These are phyloP conservation scores for Lordiphosa andalusiaca DNA, from an alignment of 2,888 invertebrate genomes.

Conservation along the genomic window DNA sequence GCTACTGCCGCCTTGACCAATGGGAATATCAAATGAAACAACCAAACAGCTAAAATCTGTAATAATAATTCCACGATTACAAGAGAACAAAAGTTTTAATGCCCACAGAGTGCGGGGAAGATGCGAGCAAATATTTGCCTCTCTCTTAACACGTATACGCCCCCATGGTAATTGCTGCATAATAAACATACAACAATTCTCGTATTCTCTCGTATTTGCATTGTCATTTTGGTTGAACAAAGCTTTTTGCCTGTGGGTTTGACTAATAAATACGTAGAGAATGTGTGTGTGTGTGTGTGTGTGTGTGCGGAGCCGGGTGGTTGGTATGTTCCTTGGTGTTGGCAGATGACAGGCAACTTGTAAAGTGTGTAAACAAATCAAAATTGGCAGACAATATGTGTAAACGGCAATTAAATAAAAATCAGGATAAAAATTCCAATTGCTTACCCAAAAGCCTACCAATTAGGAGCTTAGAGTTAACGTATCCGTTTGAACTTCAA, in stretches of 20 bases:
- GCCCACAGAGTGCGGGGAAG: not conserved
- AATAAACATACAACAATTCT: conserved; percentile 52
- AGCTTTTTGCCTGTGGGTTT: conserved; percentile 55
- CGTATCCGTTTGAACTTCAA: too few species aligned
- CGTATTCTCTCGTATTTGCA: conserved; percentile 60
- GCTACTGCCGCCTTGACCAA: conserved; percentile 36
- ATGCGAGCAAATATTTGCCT: conserved; percentile 48
- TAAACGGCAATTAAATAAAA: too few species aligned
- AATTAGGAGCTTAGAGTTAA: too few species aligned
- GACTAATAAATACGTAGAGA: conserved; percentile 61
- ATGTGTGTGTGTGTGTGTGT: too few species aligned
- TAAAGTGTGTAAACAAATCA: conserved; percentile 17
- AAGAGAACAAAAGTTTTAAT: conserved; percentile 4
- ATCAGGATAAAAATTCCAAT: too few species aligned
- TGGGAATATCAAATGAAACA: conserved; percentile 59
- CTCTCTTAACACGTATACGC: conserved; percentile 68
- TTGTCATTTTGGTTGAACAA: conserved; percentile 65
- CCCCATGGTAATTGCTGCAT: conserved; percentile 72
- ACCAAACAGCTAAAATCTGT: conserved; percentile 45
- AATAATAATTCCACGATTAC: conserved; percentile 53
- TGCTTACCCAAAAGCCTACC: too few species aligned
- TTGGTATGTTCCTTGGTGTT: too few species aligned
- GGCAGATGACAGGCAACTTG: conserved; percentile 1
- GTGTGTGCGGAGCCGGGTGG: too few species aligned
- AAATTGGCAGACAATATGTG: conserved; percentile 10